Evolutionary conservation across 2,113 vertebrate species (phyloP).

Genomic region (Hydrochoerus hydrochaeris): DNA sequence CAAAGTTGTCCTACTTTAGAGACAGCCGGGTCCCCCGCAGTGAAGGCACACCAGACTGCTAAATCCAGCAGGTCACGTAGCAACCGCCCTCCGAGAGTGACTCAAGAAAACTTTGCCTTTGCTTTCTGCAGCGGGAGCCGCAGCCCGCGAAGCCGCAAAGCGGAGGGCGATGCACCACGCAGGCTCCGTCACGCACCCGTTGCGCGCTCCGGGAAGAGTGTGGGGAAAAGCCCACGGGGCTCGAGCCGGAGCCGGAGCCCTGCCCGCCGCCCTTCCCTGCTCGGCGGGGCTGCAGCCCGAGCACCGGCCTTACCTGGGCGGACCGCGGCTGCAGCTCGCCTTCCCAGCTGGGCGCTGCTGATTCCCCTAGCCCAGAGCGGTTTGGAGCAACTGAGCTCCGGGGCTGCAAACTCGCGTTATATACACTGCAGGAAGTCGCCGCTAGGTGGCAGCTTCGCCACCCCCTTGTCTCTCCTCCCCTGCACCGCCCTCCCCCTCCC

Average conservation of each 20-base stretch:
- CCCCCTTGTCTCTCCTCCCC: background rate
- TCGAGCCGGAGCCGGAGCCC: background rate
- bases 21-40: background rate
- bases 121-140: background rate
- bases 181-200: background rate
- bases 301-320: background rate
- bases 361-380: background rate
- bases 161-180: background rate
- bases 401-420: conserved; percentile 56
- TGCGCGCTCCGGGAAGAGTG: background rate
- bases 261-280: background rate
- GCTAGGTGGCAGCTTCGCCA: conserved; percentile 79
- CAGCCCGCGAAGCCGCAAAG: background rate
- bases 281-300: fast-evolving
- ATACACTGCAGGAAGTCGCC: conserved; percentile 71
- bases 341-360: background rate
- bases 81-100: background rate
- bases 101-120: background rate
- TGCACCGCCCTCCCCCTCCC: background rate
- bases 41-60: background rate
- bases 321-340: background rate
- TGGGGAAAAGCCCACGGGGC: background rate
- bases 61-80: background rate
- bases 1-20: background rate
- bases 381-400: background rate